A percentile compares a stretch with the other conserved stretches of the same genome.
Evolutionary conservation across 2,113 vertebrate species (phyloP).

Genomic region (Enhydra lutris): DNA sequence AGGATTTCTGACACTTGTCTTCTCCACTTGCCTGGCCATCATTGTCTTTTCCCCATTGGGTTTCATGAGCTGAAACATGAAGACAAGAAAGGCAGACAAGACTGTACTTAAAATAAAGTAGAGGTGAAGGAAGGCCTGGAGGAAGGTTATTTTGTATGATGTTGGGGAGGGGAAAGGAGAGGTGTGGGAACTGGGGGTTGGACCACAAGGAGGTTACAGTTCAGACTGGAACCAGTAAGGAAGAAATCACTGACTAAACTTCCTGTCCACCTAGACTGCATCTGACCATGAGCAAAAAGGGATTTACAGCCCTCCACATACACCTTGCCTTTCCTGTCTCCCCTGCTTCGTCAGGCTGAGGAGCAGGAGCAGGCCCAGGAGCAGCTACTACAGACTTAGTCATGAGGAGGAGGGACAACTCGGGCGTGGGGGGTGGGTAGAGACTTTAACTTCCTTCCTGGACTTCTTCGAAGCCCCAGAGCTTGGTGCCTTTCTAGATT

Average conservation of each 20-base stretch:
- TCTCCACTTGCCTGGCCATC: neutral
- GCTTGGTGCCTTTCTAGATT: neutral
- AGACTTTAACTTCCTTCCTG: neutral
- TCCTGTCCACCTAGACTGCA: neutral
- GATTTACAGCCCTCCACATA: neutral
- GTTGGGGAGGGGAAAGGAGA: neutral
- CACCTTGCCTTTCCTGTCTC: neutral
- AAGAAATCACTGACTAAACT: neutral
- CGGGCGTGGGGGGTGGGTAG: too few relatives aligned
- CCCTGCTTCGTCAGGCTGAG: neutral
- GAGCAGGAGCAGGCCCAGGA: neutral
- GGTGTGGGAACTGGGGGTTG: neutral
- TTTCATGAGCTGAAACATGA: neutral
- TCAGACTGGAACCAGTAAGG: neutral
- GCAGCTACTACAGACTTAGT: neutral
- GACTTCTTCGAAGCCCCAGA: neutral
- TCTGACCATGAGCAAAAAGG: neutral
- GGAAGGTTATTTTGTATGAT: neutral
- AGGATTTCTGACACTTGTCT: neutral
- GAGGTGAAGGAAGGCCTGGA: neutral
- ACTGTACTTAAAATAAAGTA: neutral
- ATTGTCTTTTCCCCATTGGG: neutral
- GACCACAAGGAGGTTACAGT: neutral
- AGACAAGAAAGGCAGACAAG: neutral
- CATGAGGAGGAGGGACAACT: neutral